phyloP scores from a whole-genome alignment of 2,888 invertebrate genomes.

The Nasonia oneida region DNA sequence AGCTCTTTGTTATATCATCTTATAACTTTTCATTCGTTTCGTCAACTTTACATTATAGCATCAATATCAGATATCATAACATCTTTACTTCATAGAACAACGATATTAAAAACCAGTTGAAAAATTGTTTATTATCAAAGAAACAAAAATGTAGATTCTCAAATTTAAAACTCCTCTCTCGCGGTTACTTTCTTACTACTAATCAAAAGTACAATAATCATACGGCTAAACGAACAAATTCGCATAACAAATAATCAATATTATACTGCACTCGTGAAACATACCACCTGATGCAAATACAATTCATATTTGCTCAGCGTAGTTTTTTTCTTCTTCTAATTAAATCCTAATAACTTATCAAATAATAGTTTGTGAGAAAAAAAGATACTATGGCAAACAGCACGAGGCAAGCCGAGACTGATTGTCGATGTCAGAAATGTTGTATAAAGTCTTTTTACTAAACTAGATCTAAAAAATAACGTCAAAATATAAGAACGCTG shows the following conservation, averaged over 20 bases:
- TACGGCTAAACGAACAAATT: background rate
- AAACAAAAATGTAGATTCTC: background rate
- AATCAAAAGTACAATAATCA: background rate
- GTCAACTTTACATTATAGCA: background rate
- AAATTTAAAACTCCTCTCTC: background rate
- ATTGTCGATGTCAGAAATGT: too few species aligned
- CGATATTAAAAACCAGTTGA: background rate
- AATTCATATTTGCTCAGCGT: background rate
- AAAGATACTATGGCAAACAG: background rate
- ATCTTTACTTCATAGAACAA: constrained; percentile 8
- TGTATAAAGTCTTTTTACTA: too few species aligned
- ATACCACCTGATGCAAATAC: background rate
- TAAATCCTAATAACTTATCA: background rate
- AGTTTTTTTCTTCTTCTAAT: background rate
- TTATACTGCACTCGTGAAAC: background rate
- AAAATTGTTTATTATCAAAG: background rate
- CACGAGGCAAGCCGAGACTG: background rate
- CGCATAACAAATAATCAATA: background rate
- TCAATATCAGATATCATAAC: constrained; percentile 2
- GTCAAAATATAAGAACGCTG: background rate
- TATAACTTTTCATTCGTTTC: background rate
- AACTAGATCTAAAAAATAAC: too few species aligned
- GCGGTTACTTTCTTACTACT: background rate
- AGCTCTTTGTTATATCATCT: constrained; percentile 5
- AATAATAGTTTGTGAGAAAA: background rate